Evolutionary conservation across 2,888 invertebrate species (phyloP), one percentile per base, ranked within the genome.

Genomic region (Nomada lathburiana): DNA sequence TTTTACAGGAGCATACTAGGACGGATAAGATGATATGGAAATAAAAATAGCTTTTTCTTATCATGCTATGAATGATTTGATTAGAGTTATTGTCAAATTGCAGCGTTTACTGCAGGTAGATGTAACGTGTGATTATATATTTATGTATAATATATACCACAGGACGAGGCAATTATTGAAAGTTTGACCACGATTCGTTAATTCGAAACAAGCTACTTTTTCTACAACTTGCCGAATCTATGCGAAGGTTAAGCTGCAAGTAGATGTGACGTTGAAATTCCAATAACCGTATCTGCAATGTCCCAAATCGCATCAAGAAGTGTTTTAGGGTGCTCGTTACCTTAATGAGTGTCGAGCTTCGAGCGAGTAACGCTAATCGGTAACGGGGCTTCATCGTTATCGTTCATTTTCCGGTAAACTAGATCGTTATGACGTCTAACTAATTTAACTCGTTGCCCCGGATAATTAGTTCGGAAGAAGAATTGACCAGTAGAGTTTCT

Each of bases 311-410:
- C 11, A 16, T 42, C 60, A 63, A 73, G 72, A 67, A 80, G 67
- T 79, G 68, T 80, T 72, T 62, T 68, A 78, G 44, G n/a, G 29
- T 57, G 68, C 72, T 79, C 72, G 72, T 80, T 79, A 72, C 44
- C 57, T 72, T 79, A 80, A 80, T 59, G 80, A 80, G 62, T 68
- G 63, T 11, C 71, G 71, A 47, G 53, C 47, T 47, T 26, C 42
- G 53, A 57, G 47, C 63, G 55, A 60, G 62, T 64, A 80, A 72
- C 71, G 80, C 62, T 79, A 79, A 78, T 80, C 71, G 71, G 67
- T 69, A 71, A 78, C 68, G 67, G 52, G 36, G 50, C 42, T 67
- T 29, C 80, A 36, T 72, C 79, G 71, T 80, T 80, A 80, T 68
- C 79, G 68, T 26, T 72, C 72, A 62, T 72, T 79, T 52, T 52